Conservation (phyloP, 2,888 invertebrate genomes). For the Amphipoea oculea region DNA sequence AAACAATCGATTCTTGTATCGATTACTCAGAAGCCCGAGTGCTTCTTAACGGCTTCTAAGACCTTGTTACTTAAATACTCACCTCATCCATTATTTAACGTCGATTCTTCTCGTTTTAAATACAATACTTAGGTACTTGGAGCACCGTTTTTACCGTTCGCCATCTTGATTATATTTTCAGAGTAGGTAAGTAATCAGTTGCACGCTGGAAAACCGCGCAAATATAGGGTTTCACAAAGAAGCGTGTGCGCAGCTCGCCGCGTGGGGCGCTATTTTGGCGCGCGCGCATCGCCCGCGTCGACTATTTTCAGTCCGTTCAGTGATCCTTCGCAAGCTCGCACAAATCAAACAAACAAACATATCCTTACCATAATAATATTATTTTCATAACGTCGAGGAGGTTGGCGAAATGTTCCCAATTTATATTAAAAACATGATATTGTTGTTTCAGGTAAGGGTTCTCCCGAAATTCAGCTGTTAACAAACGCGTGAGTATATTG, state of each 20-base stretch:
- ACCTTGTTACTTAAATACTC: slow-evolving; percentile 59
- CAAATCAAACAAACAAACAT: slow-evolving; percentile 72
- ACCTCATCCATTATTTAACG: slow-evolving; percentile 70
- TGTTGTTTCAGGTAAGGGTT: slow-evolving; percentile 81
- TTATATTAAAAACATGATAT: slow-evolving; percentile 56
- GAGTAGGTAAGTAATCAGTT: slow-evolving; percentile 17
- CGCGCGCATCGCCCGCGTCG: slow-evolving; percentile 71
- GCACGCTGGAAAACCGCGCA: slow-evolving; percentile 41
- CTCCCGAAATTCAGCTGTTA: slow-evolving; percentile 43
- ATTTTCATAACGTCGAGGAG: slow-evolving; percentile 70
- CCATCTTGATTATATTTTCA: slow-evolving; percentile 30
- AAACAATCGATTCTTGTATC: slow-evolving; percentile 53
- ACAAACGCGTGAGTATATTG: slow-evolving; percentile 39
- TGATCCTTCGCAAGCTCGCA: slow-evolving; percentile 71
- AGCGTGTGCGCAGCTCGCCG: slow-evolving; percentile 69
- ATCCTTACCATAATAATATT: slow-evolving; percentile 59
- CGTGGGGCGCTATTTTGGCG: slow-evolving; percentile 82
- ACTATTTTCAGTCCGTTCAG: slow-evolving; percentile 79
- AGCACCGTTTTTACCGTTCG: slow-evolving; percentile 26
- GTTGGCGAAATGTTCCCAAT: slow-evolving; percentile 69
- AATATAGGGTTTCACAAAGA: slow-evolving; percentile 55
- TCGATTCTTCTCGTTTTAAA: slow-evolving; percentile 54
- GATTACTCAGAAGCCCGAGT: slow-evolving; percentile 61
- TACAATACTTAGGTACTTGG: slow-evolving; percentile 47
- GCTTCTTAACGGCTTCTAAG: slow-evolving; percentile 46